Conservation (phyloP, 1,140 invertebrate genomes). For the Drosophila kurseongensis region DNA sequence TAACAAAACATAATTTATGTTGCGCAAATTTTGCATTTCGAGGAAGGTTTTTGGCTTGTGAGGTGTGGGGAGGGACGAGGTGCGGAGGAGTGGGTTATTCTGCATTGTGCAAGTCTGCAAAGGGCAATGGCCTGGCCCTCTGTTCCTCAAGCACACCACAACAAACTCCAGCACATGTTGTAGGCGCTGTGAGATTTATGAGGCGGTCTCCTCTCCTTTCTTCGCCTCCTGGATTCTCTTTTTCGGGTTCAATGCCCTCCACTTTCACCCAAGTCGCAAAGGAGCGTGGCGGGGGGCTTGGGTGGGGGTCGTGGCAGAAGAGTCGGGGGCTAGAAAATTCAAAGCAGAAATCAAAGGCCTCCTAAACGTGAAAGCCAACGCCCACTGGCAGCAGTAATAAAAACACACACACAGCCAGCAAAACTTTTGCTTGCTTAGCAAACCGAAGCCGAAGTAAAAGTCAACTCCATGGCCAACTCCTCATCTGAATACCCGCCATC, state of each 20-base stretch:
- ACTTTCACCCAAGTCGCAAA: conserved; percentile 60
- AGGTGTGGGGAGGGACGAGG: background rate
- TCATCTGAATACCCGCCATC: conserved; percentile 7
- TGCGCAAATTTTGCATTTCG: conserved; percentile 70
- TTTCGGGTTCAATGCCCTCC: conserved; percentile 52
- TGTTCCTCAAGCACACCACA: background rate
- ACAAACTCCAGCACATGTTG: conserved; percentile 43
- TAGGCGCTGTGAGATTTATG: conserved; percentile 57
- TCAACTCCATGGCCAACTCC: conserved; percentile 63
- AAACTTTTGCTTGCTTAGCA: conserved; percentile 63
- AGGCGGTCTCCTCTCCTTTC: conserved; percentile 44
- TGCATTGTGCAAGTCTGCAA: conserved; percentile 35
- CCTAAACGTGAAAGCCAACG: conserved; percentile 75
- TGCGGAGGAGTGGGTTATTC: conserved; percentile 1
- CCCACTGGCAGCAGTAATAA: conserved; percentile 49
- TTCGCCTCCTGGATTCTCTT: conserved; percentile 39
- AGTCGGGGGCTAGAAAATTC: conserved; percentile 41
- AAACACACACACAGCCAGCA: conserved; percentile 26
- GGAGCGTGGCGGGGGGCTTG: background rate
- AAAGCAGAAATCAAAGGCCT: conserved; percentile 51
- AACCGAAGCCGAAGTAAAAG: conserved; percentile 64
- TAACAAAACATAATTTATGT: conserved; percentile 81
- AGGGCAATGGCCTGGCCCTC: conserved; percentile 40
- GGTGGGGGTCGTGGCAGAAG: background rate
- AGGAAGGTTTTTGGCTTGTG: conserved; percentile 9